These are phyloP conservation scores for Crypturellus undulatus DNA, from an alignment of 2,113 vertebrate species.

Conservation along the genomic window DNA sequence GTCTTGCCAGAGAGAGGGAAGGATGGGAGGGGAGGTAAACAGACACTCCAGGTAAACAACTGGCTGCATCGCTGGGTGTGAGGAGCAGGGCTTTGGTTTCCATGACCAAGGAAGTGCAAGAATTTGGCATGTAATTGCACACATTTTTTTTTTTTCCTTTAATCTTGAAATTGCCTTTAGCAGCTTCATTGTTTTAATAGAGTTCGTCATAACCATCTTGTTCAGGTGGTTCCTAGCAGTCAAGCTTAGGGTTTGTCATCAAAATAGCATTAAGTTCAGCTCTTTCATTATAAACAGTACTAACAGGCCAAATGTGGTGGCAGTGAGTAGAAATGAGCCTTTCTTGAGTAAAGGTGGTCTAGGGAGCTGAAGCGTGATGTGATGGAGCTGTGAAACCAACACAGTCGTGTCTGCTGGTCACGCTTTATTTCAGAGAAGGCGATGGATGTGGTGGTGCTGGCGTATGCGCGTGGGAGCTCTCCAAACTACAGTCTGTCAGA, in stretches of 20 bases:
- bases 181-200: background rate
- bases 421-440: background rate
- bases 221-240: background rate
- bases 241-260: background rate
- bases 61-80: no score
- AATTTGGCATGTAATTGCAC: background rate
- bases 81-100: no score
- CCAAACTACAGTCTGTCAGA: background rate
- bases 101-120: background rate
- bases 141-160: background rate
- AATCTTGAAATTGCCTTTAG: background rate
- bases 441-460: background rate
- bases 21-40: no score
- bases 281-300: background rate
- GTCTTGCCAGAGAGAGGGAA: no score
- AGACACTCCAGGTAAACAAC: no score
- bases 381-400: background rate
- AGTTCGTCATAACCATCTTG: background rate
- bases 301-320: background rate
- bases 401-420: background rate
- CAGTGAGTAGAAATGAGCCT: background rate
- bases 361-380: background rate
- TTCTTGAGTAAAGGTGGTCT: background rate
- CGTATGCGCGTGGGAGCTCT: rapidly evolving
- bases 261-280: background rate